These are phyloP conservation scores for Danio choprae DNA, from an alignment of 2,797 vertebrate genomes.

Conservation along the genomic window DNA sequence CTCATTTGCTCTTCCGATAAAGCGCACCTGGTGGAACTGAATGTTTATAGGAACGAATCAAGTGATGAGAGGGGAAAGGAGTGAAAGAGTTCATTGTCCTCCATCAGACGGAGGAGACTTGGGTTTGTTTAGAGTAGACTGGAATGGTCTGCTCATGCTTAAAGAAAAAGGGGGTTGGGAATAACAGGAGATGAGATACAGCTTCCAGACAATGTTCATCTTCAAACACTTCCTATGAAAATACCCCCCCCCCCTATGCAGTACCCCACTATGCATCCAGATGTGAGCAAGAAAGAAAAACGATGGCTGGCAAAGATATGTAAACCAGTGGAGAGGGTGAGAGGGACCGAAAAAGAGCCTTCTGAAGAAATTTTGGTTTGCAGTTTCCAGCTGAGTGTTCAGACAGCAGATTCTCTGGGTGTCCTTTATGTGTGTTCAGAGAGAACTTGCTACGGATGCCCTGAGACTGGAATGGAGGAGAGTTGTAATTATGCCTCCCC, in stretches of 20 bases:
- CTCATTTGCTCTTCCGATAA: constrained; percentile 8
- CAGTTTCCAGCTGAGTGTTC: constrained; percentile 36
- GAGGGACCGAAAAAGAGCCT: not conserved
- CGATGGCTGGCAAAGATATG: not conserved
- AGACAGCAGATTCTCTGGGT: constrained; percentile 25
- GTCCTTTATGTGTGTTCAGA: constrained; percentile 30
- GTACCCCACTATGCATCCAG: constrained; percentile 31
- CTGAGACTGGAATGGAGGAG: constrained; percentile 37
- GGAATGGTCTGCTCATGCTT: constrained; percentile 41
- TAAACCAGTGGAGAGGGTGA: constrained; percentile 9
- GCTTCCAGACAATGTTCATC: constrained; percentile 38
- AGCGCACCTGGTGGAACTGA: constrained; percentile 7
- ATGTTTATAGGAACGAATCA: not conserved
- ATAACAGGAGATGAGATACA: constrained; percentile 29
- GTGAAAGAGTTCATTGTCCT: constrained; percentile 48
- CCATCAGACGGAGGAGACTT: constrained; percentile 11
- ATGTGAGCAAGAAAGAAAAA: constrained; percentile 39
- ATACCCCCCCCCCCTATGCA: constrained; percentile 27
- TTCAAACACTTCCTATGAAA: constrained; percentile 46
- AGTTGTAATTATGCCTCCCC: constrained; percentile 55
- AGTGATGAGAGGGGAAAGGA: constrained; percentile 14
- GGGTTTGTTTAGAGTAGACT: constrained; percentile 47
- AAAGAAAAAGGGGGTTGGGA: constrained; percentile 4
- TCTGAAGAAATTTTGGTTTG: constrained; percentile 39
- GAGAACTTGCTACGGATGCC: constrained; percentile 26